Evolutionary conservation across 1,140 invertebrate species (phyloP), one percentile per base, ranked within the genome.

Genomic region (Parapsyche elsis): DNA sequence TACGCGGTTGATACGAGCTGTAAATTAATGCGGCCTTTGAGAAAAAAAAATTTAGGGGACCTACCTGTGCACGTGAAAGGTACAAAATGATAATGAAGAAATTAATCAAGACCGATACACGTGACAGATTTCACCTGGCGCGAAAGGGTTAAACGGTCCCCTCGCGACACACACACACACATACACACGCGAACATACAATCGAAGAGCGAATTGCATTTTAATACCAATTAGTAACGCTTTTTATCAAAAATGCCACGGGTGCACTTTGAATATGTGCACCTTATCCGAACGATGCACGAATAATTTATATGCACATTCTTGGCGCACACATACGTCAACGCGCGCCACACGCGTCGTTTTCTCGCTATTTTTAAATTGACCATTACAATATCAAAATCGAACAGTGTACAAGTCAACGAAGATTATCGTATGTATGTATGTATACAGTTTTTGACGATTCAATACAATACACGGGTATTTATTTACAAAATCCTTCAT

Each of bases 161-260:
- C 45, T 19, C 23, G 57, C 76, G 57, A 24, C 23, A 76, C 1
- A 38, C 30, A 1, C 30, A 38, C 1, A 38, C 30, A 7, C 23
- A 53, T 78, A 78, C 76, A 78, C 57, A 78, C 78, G 59, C 0
- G 9, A n/a, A n/a, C n/a, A 23, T 67, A 76, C 61, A 75, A 81
- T 81, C 76, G 70, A 45, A 78, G 46, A 67, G 76, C 64, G 71
- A 67, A 76, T 59, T 59, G 59, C 71, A 81, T 83, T 83, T 83
- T 83, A 81, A 83, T 83, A 24, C 59, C 79, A 76, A 79, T 83
- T 83, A 70, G 82, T 76, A 49, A 83, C 78, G 78, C 46, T 73
- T 73, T 81, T 83, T 79, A 81, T 79, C 61, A 5, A 38, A 59
- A 24, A 12, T 21, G 45, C 71, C 44, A 10, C 71, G 30, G 24